Conservation (phyloP, 2,888 invertebrate genomes). For the Machimus rusticus region DNA sequence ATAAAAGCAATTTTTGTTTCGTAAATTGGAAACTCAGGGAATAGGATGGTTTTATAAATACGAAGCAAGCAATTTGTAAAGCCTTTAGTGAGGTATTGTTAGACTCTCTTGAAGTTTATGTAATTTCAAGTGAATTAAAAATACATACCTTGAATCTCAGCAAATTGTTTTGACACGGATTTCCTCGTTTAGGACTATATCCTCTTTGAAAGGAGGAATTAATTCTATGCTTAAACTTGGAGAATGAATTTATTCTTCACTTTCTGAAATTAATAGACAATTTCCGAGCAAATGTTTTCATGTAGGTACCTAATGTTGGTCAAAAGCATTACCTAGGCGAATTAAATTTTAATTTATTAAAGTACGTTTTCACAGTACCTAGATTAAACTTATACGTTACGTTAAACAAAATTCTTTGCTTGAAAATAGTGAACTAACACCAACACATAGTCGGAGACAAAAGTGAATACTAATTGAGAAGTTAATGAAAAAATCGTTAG, state of each 20-base stretch:
- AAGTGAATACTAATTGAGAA: too few relatives aligned
- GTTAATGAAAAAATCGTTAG: too few relatives aligned
- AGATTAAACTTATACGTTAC: too few relatives aligned
- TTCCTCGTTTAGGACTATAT: neutral
- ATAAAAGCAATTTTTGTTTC: neutral
- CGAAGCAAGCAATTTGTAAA: neutral
- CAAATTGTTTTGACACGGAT: neutral
- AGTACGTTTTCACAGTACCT: too few relatives aligned
- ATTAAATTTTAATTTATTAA: too few relatives aligned
- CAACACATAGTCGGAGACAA: too few relatives aligned
- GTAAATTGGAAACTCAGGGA: neutral
- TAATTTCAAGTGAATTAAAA: neutral
- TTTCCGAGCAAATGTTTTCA: neutral
- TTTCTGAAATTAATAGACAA: neutral
- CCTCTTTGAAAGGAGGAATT: neutral
- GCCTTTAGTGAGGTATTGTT: neutral
- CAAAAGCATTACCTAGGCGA: neutral
- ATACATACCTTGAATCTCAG: neutral
- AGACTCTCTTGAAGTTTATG: neutral
- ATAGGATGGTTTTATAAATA: neutral
- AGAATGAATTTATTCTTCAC: neutral
- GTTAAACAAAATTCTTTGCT: too few relatives aligned
- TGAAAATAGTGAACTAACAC: too few relatives aligned
- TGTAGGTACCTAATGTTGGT: neutral
- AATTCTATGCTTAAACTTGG: neutral